A percentile compares a stretch with the other conserved stretches of the same genome.
Conservation (phyloP, 2,797 vertebrate genomes). For the Lateolabrax maculatus region DNA sequence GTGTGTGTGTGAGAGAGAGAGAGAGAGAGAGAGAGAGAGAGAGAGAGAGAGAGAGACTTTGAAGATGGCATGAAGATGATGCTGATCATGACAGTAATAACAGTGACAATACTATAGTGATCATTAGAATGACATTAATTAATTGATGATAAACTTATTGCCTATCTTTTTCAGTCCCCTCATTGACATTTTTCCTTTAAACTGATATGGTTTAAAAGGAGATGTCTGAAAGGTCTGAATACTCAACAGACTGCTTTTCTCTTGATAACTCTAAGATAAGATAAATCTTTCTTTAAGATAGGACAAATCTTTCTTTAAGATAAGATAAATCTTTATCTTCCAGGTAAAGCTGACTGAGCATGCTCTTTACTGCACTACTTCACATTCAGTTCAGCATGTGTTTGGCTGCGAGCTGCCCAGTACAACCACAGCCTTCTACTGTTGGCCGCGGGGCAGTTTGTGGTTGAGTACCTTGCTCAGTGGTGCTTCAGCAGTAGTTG, state of each 20-base stretch:
- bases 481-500: constrained; percentile 5
- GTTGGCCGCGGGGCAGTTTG: constrained; percentile 17
- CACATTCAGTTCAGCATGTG: background rate
- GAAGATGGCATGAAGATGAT: background rate
- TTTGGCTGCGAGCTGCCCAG: background rate
- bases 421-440: background rate
- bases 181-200: background rate
- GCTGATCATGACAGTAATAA: background rate
- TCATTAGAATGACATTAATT: background rate
- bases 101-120: background rate
- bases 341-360: background rate
- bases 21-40: too few relatives aligned
- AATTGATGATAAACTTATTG: background rate
- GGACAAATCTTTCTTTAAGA: background rate
- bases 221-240: background rate
- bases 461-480: constrained; percentile 5
- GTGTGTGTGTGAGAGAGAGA: background rate
- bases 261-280: background rate
- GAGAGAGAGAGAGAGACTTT: background rate
- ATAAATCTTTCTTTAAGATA: background rate
- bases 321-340: background rate
- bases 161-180: background rate
- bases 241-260: background rate
- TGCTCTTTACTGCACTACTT: background rate
- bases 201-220: background rate